Percentiles rank a stretch among this genome's conserved stretches.
Evolutionary conservation across 30 jellyfish, hydroid and myxozoan genomes (phyloP).

Genomic region (Nemopilema nomurai): DNA sequence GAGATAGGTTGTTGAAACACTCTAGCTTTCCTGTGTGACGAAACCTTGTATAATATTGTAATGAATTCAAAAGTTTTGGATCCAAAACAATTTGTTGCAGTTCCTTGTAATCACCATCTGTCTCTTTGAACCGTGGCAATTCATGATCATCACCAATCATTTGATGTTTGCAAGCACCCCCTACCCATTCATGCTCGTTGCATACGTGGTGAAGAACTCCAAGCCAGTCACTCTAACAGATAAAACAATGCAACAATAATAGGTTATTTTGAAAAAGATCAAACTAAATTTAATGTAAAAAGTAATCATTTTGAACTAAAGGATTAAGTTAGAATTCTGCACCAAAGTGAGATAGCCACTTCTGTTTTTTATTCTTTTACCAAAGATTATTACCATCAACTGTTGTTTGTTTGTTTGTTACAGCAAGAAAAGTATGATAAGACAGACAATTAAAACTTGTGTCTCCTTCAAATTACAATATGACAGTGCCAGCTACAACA

Average conservation of each 20-base stretch:
- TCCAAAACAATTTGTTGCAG: slow-evolving; percentile 21
- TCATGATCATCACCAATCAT: slow-evolving; percentile 19
- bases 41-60: background rate
- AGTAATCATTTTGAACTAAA: background rate
- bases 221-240: slow-evolving; percentile 16
- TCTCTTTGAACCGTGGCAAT: slow-evolving; percentile 23
- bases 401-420: background rate
- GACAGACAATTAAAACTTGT: background rate
- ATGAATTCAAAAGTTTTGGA: slow-evolving; percentile 10
- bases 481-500: background rate
- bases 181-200: slow-evolving; percentile 26
- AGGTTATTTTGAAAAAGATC: background rate
- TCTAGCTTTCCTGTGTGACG: slow-evolving; percentile 47
- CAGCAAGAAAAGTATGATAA: background rate
- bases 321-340: background rate
- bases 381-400: background rate
- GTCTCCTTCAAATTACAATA: background rate
- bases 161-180: slow-evolving; percentile 15
- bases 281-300: background rate
- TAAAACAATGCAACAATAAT: background rate
- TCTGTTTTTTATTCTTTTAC: background rate
- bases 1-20: slow-evolving; percentile 10
- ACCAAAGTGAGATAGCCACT: background rate
- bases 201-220: slow-evolving; percentile 24
- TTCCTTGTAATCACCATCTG: slow-evolving; percentile 12